These are phyloP conservation scores for Limnothrissa miodon DNA, from an alignment of 2,113 vertebrate species.

Conservation along the genomic window DNA sequence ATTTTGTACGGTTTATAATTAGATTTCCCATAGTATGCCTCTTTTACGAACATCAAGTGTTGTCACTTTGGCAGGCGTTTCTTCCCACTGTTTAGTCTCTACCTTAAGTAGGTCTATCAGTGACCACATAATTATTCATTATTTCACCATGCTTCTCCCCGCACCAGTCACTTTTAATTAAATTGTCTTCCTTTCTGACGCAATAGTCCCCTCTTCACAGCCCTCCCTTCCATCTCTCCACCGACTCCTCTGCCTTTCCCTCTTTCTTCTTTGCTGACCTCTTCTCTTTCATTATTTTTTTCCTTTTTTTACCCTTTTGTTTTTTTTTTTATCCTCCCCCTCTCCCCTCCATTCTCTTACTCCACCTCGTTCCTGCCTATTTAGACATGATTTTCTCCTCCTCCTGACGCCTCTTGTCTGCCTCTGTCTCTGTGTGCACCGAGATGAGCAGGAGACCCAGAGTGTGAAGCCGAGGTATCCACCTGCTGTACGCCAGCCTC, in stretches of 20 bases:
- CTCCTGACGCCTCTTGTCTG: not conserved
- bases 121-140: not conserved
- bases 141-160: not conserved
- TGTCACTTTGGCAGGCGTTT: not conserved
- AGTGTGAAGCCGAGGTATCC: not conserved
- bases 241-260: not conserved
- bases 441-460: not conserved
- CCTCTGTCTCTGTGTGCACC: not conserved
- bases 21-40: not conserved
- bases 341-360: not conserved
- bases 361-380: not conserved
- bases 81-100: not conserved
- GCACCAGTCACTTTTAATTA: constrained; percentile 1
- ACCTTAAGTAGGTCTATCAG: not conserved
- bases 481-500: not conserved
- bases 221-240: not conserved
- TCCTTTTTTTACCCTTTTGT: too few species aligned
- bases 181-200: not conserved
- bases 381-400: not conserved
- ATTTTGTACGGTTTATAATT: constrained; percentile 3
- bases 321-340: not conserved
- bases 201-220: not conserved
- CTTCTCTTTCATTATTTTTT: not conserved
- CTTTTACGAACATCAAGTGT: not conserved
- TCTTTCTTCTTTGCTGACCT: not conserved